Base-by-base conservation (phyloP, 2,113 vertebrate species). In the Leucopsar rothschildi region DNA sequence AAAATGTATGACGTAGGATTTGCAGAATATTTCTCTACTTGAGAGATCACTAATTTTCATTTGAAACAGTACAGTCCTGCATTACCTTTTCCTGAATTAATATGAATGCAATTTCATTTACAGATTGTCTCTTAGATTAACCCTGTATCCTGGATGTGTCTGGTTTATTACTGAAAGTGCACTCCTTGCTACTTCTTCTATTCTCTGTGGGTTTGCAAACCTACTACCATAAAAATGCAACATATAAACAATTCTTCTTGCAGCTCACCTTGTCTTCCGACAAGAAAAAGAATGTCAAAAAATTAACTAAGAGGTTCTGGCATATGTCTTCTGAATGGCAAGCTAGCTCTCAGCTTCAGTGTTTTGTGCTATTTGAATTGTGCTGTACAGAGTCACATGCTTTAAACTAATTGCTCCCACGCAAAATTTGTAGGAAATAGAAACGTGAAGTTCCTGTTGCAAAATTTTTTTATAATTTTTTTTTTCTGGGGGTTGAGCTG, bases 11-110 rank as follows among this genome's bases (percentile, higher is more conserved):
- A 73, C 0, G 2, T 40, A 80, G 59, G 47, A 91, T 90, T 90
- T 92, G 75, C 37, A 84, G 82, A 80, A 64, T 82, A 73, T 82
- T 95, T 95, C 45, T 95, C 50, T 77, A 25, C 73, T 91, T 87
- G 49, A 91, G 75, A 87, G 73, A 68, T 76, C 57, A 55, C 53
- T 77, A 22, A 55, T 90, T 91, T 87, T 82, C 4, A 0, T 92
- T 70, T 82, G 77, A 77, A 95, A 65, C 25, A 55, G 35, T 42
- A 64, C 4, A 52, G 70, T 77, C n/a, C 45, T 29, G 9, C 1
- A 0, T 57, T 91, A 72, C 12, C 23, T 49, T 92, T 76, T 42
- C 45, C 83, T 93, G 78, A 68, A 82, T 69, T 49, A 87, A 37
- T 84, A 78, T 53, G 31, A 84, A 55, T 57, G 39, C 33, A 37